Evolutionary conservation across 2,113 vertebrate genomes (phyloP).

Genomic region (Ophthalmolycus amberensis): DNA sequence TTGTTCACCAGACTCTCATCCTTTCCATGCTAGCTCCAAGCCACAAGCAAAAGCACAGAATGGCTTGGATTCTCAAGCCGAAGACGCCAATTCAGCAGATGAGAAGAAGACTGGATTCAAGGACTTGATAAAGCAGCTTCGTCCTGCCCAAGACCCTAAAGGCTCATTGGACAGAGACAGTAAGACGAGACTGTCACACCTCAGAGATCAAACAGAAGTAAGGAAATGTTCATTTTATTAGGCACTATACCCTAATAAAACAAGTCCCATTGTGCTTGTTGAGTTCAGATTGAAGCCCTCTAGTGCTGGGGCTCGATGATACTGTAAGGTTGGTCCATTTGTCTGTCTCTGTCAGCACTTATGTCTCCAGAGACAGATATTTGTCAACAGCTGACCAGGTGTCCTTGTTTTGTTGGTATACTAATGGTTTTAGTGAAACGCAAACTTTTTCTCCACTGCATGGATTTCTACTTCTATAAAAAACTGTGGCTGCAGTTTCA

Average conservation of each 20-base stretch:
- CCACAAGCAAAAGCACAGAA: constrained; percentile 53
- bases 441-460: not conserved
- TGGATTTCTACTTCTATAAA: not conserved
- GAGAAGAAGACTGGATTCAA: constrained; percentile 79
- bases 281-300: not conserved
- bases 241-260: not conserved
- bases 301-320: not conserved
- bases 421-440: not conserved
- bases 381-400: not conserved
- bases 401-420: not conserved
- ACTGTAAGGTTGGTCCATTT: not conserved
- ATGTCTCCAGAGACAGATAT: not conserved
- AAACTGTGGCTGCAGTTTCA: not conserved
- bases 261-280: not conserved
- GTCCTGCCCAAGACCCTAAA: constrained; percentile 40
- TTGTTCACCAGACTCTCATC: not conserved
- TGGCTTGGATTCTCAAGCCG: constrained; percentile 56
- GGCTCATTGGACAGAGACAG: constrained; percentile 45
- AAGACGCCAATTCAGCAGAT: constrained; percentile 69
- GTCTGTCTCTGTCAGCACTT: not conserved
- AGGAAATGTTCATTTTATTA: not conserved
- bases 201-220: constrained; percentile 45
- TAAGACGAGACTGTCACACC: not conserved
- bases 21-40: constrained; percentile 11
- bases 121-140: constrained; percentile 70